These are phyloP conservation scores for Coptotermes formosanus DNA, from an alignment of 1,140 invertebrate species.

Conservation along the genomic window DNA sequence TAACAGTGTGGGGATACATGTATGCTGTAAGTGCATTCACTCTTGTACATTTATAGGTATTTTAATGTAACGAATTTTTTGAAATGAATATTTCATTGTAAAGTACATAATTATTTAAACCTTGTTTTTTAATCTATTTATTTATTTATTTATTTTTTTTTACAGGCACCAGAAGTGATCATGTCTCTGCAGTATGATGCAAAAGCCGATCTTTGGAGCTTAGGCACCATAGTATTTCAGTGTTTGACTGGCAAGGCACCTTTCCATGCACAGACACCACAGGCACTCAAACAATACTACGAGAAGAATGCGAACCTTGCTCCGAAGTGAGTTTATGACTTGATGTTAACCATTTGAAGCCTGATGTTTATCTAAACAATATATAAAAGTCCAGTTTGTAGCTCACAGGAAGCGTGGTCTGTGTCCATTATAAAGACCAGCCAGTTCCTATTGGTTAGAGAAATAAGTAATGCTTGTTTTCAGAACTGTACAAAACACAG, in stretches of 20 bases:
- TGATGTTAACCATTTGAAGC: not conserved
- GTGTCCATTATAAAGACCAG: too few relatives aligned
- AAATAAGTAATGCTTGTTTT: too few relatives aligned
- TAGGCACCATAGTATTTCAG: slow-evolving; percentile 98
- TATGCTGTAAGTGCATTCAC: too few relatives aligned
- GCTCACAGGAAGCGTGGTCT: not conserved
- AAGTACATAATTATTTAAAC: not conserved
- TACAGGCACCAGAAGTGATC: slow-evolving; percentile 98
- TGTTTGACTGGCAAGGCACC: slow-evolving; percentile 98
- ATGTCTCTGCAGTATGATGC: slow-evolving; percentile 99
- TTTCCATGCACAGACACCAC: slow-evolving; percentile 97
- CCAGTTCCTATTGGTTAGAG: too few relatives aligned
- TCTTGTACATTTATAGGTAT: not conserved
- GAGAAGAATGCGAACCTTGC: slow-evolving; percentile 94
- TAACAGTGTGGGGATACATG: too few relatives aligned
- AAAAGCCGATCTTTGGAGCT: slow-evolving; percentile 98
- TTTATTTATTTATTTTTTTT: slow-evolving; percentile 39
- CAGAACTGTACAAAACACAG: too few relatives aligned
- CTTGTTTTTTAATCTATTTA: not conserved
- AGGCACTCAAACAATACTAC: slow-evolving; percentile 95
- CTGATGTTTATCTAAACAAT: not conserved
- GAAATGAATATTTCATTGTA: not conserved
- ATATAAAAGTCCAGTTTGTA: not conserved
- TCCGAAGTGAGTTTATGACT: slow-evolving; percentile 74
- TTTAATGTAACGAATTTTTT: not conserved